phyloP scores from a whole-genome alignment of 2,797 vertebrate species.

The Arvicola amphibius region DNA sequence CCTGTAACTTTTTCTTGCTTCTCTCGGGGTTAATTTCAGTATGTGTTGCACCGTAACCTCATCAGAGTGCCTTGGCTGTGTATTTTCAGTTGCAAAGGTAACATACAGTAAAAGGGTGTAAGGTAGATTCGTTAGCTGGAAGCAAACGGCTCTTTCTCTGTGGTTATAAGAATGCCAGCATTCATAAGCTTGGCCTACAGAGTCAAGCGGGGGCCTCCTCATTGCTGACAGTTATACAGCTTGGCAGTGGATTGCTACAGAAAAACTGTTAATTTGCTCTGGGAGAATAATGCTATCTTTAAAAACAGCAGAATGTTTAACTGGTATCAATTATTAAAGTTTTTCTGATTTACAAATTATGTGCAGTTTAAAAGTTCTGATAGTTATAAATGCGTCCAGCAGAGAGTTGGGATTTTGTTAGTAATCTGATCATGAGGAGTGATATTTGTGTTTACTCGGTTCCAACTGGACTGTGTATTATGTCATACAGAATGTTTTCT shows the following conservation, averaged over 20 bases:
- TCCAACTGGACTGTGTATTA: not conserved
- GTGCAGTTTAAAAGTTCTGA: not conserved
- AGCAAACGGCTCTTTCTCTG: not conserved
- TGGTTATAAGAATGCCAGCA: not conserved
- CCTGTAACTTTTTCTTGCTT: not conserved
- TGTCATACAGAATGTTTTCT: not conserved
- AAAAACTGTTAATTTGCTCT: not conserved
- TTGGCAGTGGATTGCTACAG: not conserved
- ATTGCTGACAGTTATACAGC: not conserved
- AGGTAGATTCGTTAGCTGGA: conserved; percentile 17
- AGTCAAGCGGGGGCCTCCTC: not conserved
- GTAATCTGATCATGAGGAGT: not conserved
- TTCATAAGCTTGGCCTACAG: not conserved
- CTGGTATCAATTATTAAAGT: not conserved
- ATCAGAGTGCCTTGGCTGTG: not conserved
- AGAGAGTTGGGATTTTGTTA: not conserved
- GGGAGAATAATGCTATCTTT: not conserved
- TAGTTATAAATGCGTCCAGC: not conserved
- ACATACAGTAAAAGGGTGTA: not conserved
- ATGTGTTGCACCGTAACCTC: not conserved
- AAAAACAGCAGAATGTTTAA: not conserved
- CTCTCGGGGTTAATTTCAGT: not conserved
- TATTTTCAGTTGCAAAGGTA: conserved; percentile 6
- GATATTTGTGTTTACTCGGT: not conserved
- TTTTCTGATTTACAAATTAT: conserved; percentile 31